These are phyloP conservation scores for Alloscopus bannaensis DNA, from an alignment of 2,888 invertebrate genomes.

Conservation along the genomic window DNA sequence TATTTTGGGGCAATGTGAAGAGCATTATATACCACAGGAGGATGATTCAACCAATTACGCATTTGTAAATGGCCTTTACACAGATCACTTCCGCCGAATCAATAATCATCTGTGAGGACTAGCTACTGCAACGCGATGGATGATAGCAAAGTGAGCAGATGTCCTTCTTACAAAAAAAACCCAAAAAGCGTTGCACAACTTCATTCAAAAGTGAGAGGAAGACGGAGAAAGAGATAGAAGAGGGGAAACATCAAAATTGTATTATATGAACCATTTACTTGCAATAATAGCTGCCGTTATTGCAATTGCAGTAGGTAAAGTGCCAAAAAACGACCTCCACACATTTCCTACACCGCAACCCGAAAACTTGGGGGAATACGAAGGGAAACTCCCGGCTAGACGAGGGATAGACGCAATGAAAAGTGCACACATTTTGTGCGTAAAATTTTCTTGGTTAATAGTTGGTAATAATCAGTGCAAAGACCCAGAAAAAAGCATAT, in stretches of 20 bases:
- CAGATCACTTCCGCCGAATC: too few species aligned
- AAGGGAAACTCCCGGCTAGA: constrained; percentile 14
- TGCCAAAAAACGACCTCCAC: constrained; percentile 56
- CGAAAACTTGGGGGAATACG: constrained; percentile 15
- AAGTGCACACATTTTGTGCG: constrained; percentile 37
- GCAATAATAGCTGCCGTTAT: constrained; percentile 61
- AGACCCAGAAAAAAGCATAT: constrained; percentile 29
- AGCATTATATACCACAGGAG: too few species aligned
- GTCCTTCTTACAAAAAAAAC: too few species aligned
- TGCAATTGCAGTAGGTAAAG: constrained; percentile 60
- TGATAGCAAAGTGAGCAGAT: too few species aligned
- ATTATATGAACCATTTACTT: constrained; percentile 62
- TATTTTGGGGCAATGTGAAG: too few species aligned
- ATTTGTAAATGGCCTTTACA: too few species aligned
- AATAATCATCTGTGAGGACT: too few species aligned
- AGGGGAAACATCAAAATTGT: constrained; percentile 60
- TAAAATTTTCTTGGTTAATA: constrained; percentile 52
- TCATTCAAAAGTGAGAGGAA: not conserved
- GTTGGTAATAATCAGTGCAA: constrained; percentile 56
- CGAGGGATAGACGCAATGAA: not conserved
- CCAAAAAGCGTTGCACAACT: too few species aligned
- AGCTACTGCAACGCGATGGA: too few species aligned
- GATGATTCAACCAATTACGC: too few species aligned
- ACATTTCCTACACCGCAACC: constrained; percentile 2
- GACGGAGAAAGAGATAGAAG: constrained; percentile 6